Percentiles rank a stretch among this genome's conserved stretches.
Evolutionary conservation across 2,888 invertebrate species (phyloP).

Genomic region (Allolobophora icterica): DNA sequence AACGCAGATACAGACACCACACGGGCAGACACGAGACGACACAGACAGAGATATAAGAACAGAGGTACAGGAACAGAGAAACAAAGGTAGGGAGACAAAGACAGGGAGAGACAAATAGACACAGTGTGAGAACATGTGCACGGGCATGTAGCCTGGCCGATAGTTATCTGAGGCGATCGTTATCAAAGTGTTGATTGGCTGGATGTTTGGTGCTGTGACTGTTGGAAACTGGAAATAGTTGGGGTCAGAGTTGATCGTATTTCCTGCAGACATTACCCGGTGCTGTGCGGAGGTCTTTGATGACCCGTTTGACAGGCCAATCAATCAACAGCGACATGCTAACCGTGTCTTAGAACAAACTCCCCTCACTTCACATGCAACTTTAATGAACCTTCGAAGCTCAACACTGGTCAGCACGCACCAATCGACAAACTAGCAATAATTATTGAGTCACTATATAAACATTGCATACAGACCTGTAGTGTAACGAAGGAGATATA

Average conservation of each 20-base stretch:
- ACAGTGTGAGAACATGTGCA: neutral
- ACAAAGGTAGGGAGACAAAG: neutral
- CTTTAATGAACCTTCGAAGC: neutral
- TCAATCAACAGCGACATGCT: neutral
- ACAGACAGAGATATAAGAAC: neutral
- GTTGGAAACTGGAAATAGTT: neutral
- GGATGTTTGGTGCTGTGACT: neutral
- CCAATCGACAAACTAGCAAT: neutral
- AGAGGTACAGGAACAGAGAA: neutral
- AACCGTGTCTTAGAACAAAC: neutral
- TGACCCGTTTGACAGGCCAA: conserved; percentile 3
- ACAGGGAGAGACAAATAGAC: neutral
- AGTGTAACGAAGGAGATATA: neutral
- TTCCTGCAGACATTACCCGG: neutral
- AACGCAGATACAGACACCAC: neutral
- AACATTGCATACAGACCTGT: neutral
- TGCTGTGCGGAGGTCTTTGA: neutral
- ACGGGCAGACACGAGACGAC: neutral
- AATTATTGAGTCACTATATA: neutral
- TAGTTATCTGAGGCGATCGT: neutral
- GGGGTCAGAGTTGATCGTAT: neutral
- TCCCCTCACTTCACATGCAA: neutral
- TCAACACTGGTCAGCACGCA: neutral
- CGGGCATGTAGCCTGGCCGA: neutral
- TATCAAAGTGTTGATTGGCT: neutral